Evolutionary conservation across 2,888 invertebrate species (phyloP).

Genomic region (Drosophila mayaguana): DNA sequence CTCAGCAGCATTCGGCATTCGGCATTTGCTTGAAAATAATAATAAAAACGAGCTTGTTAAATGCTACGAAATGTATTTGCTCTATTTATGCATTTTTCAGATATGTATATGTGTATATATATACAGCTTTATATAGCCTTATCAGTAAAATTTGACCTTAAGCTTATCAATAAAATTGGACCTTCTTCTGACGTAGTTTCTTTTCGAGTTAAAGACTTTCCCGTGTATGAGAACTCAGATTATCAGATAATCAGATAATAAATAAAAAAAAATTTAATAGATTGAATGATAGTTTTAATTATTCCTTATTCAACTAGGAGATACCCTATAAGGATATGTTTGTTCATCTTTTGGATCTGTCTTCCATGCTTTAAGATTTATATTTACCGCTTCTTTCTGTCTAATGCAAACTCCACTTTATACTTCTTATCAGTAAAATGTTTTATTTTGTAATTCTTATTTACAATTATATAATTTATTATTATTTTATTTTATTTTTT

Average conservation of each 20-base stretch:
- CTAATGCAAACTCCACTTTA: not conserved
- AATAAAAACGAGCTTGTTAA: constrained; percentile 1
- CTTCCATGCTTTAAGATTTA: no score
- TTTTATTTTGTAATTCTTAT: not conserved
- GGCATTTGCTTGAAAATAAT: constrained; percentile 21
- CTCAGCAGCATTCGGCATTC: constrained; percentile 14
- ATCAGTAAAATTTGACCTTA: constrained; percentile 13
- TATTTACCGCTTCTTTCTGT: not conserved
- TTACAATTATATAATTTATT: not conserved
- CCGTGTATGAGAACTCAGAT: not conserved
- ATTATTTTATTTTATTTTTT: no score
- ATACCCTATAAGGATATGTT: not conserved
- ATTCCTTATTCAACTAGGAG: not conserved
- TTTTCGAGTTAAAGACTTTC: constrained; percentile 2
- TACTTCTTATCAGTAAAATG: not conserved
- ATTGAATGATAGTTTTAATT: not conserved
- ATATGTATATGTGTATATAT: not conserved
- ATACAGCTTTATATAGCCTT: not conserved
- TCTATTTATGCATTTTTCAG: not conserved
- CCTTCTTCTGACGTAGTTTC: constrained; percentile 10
- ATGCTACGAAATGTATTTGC: not conserved
- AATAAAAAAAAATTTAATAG: not conserved
- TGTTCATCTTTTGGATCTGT: no score
- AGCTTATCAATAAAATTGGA: constrained; percentile 30
- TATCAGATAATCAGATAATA: not conserved